A percentile compares a stretch with the other conserved stretches of the same genome.
These are phyloP conservation scores for Tineola bisselliella DNA, from an alignment of 2,888 invertebrate genomes.

Conservation along the genomic window DNA sequence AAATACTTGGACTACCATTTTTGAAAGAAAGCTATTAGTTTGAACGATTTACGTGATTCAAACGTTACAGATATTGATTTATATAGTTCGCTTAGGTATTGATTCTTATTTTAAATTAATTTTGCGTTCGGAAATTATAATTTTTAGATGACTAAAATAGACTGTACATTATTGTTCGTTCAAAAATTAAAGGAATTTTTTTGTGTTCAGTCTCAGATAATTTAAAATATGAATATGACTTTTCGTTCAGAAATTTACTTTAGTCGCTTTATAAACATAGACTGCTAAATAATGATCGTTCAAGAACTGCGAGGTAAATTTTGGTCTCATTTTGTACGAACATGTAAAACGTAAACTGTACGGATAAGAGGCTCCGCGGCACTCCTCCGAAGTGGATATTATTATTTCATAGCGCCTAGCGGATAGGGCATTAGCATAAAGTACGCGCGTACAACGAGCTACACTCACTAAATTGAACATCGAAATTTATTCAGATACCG, in stretches of 20 bases:
- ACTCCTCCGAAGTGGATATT: constrained; percentile 29
- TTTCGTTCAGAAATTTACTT: too few species aligned
- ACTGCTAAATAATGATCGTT: not conserved
- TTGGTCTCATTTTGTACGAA: constrained; percentile 18
- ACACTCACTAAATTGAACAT: constrained; percentile 10
- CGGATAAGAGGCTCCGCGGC: constrained; percentile 21
- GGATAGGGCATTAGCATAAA: constrained; percentile 45
- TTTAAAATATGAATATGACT: too few species aligned
- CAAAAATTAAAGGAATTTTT: too few species aligned
- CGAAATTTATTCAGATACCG: constrained; percentile 8
- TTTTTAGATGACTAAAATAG: too few species aligned
- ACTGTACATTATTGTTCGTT: too few species aligned
- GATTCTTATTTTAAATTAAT: too few species aligned
- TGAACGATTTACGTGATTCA: too few species aligned
- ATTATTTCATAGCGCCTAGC: constrained; percentile 42
- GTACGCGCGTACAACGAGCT: constrained; percentile 19
- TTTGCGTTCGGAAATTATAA: too few species aligned
- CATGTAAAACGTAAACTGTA: constrained; percentile 21
- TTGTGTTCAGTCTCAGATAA: too few species aligned
- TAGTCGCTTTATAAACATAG: not conserved
- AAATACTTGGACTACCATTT: not conserved
- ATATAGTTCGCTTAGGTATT: too few species aligned
- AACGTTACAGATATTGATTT: too few species aligned
- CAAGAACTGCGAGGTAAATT: constrained; percentile 21
- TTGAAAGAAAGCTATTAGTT: not conserved